phyloP scores from a whole-genome alignment of 2,113 vertebrate species.

The Psephotus haematonotus region DNA sequence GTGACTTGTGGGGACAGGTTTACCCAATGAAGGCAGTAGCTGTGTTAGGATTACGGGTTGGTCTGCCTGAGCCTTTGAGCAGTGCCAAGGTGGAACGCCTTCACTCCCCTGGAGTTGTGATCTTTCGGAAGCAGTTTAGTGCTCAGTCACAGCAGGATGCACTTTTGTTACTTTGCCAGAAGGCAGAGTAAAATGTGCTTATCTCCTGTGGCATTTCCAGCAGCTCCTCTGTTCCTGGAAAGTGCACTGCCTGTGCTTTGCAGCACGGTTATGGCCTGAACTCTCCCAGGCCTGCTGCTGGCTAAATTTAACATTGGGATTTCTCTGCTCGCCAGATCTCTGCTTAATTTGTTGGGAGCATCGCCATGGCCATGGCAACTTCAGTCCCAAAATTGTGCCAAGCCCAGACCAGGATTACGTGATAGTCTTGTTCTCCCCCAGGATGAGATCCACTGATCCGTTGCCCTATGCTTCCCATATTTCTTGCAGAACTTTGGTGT shows the following conservation, averaged over 20 bases:
- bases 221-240: background rate
- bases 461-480: fast-evolving
- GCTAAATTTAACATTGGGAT: background rate
- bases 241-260: background rate
- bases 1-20: background rate
- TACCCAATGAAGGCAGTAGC: background rate
- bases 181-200: background rate
- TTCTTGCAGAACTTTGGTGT: background rate
- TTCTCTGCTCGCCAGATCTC: background rate
- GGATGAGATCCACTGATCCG: background rate
- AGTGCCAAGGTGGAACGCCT: background rate
- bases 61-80: background rate
- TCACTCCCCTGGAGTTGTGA: background rate
- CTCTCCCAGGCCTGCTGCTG: background rate
- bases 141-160: background rate
- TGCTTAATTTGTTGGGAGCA: background rate
- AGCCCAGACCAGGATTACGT: background rate
- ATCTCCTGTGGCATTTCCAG: background rate
- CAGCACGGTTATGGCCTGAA: fast-evolving
- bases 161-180: background rate
- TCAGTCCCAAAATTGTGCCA: background rate
- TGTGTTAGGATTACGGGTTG: background rate
- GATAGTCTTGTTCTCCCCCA: background rate
- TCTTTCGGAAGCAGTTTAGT: background rate
- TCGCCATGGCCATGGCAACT: background rate